Conservation (phyloP, 2,113 vertebrate genomes). For the Vombatus ursinus region DNA sequence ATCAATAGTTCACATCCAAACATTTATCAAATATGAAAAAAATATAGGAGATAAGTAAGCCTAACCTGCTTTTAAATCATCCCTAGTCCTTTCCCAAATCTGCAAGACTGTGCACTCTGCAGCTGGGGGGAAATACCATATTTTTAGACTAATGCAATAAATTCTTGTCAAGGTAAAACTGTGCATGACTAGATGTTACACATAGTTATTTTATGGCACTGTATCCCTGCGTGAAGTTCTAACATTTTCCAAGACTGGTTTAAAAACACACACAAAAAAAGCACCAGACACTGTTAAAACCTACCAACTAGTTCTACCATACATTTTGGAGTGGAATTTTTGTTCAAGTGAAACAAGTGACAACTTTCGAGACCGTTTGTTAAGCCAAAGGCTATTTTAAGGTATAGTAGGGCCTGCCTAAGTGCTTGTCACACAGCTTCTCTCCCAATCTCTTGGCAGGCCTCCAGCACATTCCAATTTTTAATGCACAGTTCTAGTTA, state of each 20-base stretch:
- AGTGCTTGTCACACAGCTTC: slow-evolving; percentile 77
- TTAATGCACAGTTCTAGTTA: slow-evolving; percentile 59
- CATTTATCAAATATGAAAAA: slow-evolving; percentile 7
- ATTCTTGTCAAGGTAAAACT: slow-evolving; percentile 25
- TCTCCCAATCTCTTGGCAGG: slow-evolving; percentile 80
- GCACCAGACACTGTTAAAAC: slow-evolving; percentile 3
- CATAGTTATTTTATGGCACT: slow-evolving; percentile 15
- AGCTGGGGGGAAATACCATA: rapidly evolving
- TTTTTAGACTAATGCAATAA: slow-evolving; percentile 11
- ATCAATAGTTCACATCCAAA: slow-evolving; percentile 21
- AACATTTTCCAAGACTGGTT: slow-evolving; percentile 28
- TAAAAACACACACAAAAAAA: not conserved
- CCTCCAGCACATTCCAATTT: slow-evolving; percentile 80
- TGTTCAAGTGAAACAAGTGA: slow-evolving; percentile 79
- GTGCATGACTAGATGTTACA: not conserved
- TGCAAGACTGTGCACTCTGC: not conserved
- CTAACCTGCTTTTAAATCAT: slow-evolving; percentile 1
- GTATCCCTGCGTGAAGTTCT: not conserved
- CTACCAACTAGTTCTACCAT: slow-evolving; percentile 51
- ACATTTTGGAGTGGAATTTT: slow-evolving; percentile 67
- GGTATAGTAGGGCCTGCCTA: slow-evolving; percentile 74
- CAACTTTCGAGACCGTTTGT: slow-evolving; percentile 73
- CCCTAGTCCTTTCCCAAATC: slow-evolving; percentile 22
- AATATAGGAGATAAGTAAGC: not conserved
- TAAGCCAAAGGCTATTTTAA: slow-evolving; percentile 80